Percentiles rank a stretch among this genome's conserved stretches.
Conservation (phyloP, 1,140 invertebrate genomes). For the Caligus rogercresseyi region DNA sequence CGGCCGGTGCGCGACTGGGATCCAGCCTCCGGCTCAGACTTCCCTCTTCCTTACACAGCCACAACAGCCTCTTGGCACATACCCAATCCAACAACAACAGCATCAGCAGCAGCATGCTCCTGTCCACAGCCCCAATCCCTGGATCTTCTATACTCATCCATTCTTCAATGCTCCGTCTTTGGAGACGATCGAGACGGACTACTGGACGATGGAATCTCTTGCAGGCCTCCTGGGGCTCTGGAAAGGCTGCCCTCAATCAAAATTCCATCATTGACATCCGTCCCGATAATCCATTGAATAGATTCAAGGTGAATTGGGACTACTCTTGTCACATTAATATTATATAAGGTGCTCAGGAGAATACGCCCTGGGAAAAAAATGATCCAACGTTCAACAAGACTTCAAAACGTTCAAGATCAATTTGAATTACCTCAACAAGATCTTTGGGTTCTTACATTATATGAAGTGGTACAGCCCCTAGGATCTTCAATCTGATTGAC, state of each 20-base stretch:
- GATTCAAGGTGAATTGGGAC: constrained; percentile 82
- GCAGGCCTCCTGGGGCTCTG: constrained; percentile 78
- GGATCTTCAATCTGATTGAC: too few species aligned
- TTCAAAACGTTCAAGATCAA: too few species aligned
- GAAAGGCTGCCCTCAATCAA: constrained; percentile 36
- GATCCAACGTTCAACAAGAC: too few species aligned
- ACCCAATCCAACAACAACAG: constrained; percentile 6
- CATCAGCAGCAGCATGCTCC: constrained; percentile 20
- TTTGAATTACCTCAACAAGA: too few species aligned
- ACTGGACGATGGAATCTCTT: constrained; percentile 83
- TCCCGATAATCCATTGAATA: constrained; percentile 70
- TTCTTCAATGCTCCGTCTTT: constrained; percentile 40
- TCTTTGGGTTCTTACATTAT: too few species aligned
- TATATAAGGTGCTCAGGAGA: too few species aligned
- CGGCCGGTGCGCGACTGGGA: neutral
- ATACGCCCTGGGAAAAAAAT: too few species aligned
- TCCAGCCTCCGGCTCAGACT: too few species aligned
- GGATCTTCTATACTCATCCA: neutral
- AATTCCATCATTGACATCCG: constrained; percentile 36
- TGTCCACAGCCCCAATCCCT: neutral
- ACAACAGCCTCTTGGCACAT: neutral
- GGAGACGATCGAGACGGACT: constrained; percentile 79
- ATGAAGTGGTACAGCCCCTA: too few species aligned
- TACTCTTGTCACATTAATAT: constrained; percentile 38
- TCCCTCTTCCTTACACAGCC: too few species aligned